Evolutionary conservation across 2,797 vertebrate genomes (phyloP).

Genomic region (Phataginus tetradactyla): DNA sequence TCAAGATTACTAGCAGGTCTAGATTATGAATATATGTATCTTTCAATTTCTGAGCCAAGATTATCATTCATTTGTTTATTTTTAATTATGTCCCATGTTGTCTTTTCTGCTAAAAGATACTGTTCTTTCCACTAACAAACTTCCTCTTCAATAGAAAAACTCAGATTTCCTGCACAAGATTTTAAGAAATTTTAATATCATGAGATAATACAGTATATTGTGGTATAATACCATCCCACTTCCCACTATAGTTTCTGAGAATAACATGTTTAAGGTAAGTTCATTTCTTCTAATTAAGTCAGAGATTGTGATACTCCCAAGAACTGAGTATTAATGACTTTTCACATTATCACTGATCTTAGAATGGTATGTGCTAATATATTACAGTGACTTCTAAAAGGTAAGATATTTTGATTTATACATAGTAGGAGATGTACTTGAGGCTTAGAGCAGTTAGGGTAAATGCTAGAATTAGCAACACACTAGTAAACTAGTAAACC

Average conservation of each 20-base stretch:
- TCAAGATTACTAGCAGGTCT: background rate
- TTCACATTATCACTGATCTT: background rate
- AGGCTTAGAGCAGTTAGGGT: background rate
- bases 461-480: background rate
- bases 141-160: background rate
- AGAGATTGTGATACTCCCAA: background rate
- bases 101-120: constrained; percentile 41
- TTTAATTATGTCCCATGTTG: constrained; percentile 2
- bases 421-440: background rate
- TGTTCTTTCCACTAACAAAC: constrained; percentile 37
- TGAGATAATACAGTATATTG: background rate
- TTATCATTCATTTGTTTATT: constrained; percentile 17
- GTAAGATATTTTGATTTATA: background rate
- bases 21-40: background rate
- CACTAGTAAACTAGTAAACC: background rate
- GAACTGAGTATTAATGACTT: background rate
- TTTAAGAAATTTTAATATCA: constrained; percentile 53
- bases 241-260: background rate
- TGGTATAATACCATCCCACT: background rate
- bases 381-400: background rate
- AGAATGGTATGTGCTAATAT: background rate
- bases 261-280: constrained; percentile 23
- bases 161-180: background rate
- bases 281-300: constrained; percentile 65
- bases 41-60: constrained; percentile 12